Conservation (phyloP, 1,140 invertebrate species). For the Panagrolaimus sp. region DNA sequence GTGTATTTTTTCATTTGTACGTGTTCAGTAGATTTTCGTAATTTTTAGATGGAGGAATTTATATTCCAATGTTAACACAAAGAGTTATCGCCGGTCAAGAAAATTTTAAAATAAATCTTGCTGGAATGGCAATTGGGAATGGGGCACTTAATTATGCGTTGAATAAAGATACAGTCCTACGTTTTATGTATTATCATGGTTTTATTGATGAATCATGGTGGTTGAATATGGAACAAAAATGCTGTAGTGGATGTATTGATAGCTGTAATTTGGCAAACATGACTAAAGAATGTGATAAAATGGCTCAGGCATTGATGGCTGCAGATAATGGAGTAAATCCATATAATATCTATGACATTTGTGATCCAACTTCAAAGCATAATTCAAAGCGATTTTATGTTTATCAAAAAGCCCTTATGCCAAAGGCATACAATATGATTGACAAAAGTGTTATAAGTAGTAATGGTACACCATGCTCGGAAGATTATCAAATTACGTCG, state of each 20-base stretch:
- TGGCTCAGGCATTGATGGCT: slow-evolving; percentile 58
- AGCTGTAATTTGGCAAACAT: slow-evolving; percentile 51
- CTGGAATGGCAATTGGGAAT: slow-evolving; percentile 58
- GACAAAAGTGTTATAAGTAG: neutral
- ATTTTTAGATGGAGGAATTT: slow-evolving; percentile 50
- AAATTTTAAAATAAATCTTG: slow-evolving; percentile 52
- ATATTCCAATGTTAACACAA: slow-evolving; percentile 62
- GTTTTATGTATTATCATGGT: slow-evolving; percentile 56
- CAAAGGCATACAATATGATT: slow-evolving; percentile 14
- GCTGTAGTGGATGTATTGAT: slow-evolving; percentile 40
- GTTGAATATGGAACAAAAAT: slow-evolving; percentile 48
- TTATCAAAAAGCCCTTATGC: slow-evolving; percentile 38
- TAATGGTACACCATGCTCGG: slow-evolving; percentile 47
- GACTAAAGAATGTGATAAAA: slow-evolving; percentile 36
- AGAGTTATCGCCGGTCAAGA: slow-evolving; percentile 59
- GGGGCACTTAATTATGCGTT: slow-evolving; percentile 56
- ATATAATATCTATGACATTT: slow-evolving; percentile 55
- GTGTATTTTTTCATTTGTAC: no score
- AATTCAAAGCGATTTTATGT: slow-evolving; percentile 40
- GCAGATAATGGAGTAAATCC: slow-evolving; percentile 55
- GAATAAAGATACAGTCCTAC: slow-evolving; percentile 58
- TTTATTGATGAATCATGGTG: slow-evolving; percentile 56
- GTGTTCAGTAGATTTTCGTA: no score
- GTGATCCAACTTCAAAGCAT: slow-evolving; percentile 53
- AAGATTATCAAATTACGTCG: slow-evolving; percentile 50